phyloP scores from a whole-genome alignment of 1,140 invertebrate genomes.

The Papilio xuthus region DNA sequence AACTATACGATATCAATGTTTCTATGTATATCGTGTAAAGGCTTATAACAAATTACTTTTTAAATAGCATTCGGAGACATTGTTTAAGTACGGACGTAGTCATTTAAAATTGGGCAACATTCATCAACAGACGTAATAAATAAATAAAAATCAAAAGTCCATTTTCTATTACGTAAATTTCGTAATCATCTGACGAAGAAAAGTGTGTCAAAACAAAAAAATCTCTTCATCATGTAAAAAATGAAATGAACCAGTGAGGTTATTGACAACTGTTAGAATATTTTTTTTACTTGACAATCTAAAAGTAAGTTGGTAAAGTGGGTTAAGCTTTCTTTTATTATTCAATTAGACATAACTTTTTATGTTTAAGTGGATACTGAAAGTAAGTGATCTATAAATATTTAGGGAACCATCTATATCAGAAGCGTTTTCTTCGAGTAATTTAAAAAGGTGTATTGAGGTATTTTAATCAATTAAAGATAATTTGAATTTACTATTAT shows the following conservation, averaged over 20 bases:
- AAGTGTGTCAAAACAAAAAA: conserved; percentile 68
- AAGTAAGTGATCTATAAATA: conserved; percentile 20
- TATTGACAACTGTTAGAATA: conserved; percentile 30
- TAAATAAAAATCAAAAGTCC: conserved; percentile 41
- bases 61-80: neutral
- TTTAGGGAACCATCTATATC: neutral
- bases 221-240: conserved; percentile 45
- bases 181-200: conserved; percentile 62
- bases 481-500: neutral
- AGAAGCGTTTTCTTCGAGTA: neutral
- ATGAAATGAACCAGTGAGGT: conserved; percentile 42
- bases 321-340: conserved; percentile 34
- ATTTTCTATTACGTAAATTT: conserved; percentile 61
- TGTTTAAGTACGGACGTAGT: neutral
- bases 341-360: conserved; percentile 38
- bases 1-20: neutral
- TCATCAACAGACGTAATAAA: conserved; percentile 16
- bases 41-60: conserved; percentile 19
- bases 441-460: neutral
- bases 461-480: neutral
- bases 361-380: conserved; percentile 28
- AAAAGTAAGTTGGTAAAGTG: conserved; percentile 23
- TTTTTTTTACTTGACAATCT: conserved; percentile 21
- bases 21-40: conserved; percentile 12
- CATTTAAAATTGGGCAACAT: neutral